These are phyloP conservation scores for Dicroscelio sp. DNA, from an alignment of 2,888 invertebrate genomes.

Conservation along the genomic window DNA sequence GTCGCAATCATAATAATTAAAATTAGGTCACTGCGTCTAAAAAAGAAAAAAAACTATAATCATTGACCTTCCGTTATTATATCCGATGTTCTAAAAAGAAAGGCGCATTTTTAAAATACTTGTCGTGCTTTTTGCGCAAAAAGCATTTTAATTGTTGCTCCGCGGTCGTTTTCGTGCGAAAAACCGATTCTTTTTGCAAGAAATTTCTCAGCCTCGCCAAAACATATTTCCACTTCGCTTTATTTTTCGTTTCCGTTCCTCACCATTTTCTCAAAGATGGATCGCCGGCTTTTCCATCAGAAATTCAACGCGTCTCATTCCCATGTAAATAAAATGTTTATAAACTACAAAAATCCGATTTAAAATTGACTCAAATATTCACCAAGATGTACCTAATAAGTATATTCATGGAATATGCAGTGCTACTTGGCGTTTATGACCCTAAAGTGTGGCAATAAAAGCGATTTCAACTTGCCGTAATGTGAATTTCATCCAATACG, in stretches of 20 bases:
- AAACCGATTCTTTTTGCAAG: too few relatives aligned
- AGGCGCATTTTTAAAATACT: not conserved
- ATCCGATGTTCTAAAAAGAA: too few relatives aligned
- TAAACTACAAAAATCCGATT: conserved; percentile 30
- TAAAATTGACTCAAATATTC: conserved; percentile 38
- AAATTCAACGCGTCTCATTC: conserved; percentile 10
- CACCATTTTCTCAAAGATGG: too few relatives aligned
- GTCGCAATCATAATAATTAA: conserved; percentile 55
- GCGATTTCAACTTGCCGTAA: not conserved
- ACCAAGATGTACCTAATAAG: conserved; percentile 48
- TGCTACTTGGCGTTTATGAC: conserved; percentile 23
- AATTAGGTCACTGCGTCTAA: conserved; percentile 51
- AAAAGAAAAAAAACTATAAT: conserved; percentile 44
- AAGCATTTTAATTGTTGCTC: not conserved
- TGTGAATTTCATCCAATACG: not conserved
- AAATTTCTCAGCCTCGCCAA: too few relatives aligned
- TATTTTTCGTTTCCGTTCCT: too few relatives aligned
- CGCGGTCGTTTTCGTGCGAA: too few relatives aligned
- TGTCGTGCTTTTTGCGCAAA: not conserved
- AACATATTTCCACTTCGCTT: too few relatives aligned
- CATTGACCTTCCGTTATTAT: conserved; percentile 43
- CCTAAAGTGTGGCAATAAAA: conserved; percentile 31
- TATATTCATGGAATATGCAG: conserved; percentile 57
- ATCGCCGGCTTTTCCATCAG: not conserved
- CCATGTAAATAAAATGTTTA: conserved; percentile 47